Conservation (phyloP, 2,797 vertebrate genomes). For the Zenarchopterus dispar region DNA sequence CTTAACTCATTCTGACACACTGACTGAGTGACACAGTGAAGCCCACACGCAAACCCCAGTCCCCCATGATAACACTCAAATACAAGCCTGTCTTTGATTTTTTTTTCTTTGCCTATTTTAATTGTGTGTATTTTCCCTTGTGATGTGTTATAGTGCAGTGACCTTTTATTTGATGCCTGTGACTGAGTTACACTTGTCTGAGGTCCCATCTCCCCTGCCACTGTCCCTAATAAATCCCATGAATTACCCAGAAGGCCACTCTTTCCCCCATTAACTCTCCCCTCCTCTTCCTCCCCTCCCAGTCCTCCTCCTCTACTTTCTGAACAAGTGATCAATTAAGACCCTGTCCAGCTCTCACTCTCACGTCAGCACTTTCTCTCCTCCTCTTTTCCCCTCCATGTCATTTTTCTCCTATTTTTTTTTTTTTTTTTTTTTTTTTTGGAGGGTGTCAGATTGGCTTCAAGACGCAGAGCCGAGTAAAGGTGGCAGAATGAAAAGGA, state of each 20-base stretch:
- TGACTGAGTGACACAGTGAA: slow-evolving; percentile 47
- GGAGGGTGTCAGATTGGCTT: slow-evolving; percentile 34
- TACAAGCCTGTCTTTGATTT: slow-evolving; percentile 1
- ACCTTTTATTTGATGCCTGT: slow-evolving; percentile 67
- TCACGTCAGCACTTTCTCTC: slow-evolving; percentile 76
- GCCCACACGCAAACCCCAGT: slow-evolving; percentile 23
- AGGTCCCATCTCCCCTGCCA: slow-evolving; percentile 53
- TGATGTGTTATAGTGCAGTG: slow-evolving; percentile 56
- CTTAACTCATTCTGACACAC: slow-evolving; percentile 42
- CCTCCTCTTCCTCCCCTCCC: slow-evolving; percentile 25
- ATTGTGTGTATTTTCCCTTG: slow-evolving; percentile 33
- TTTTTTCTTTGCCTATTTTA: slow-evolving; percentile 54
- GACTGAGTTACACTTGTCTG: slow-evolving; percentile 71
- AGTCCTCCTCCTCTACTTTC: slow-evolving; percentile 29
- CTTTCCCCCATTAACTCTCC: slow-evolving; percentile 73
- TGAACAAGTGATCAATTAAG: slow-evolving; percentile 83
- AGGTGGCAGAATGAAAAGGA: slow-evolving; percentile 53
- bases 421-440: too few relatives aligned
- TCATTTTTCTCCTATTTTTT: slow-evolving; percentile 68
- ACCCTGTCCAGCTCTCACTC: slow-evolving; percentile 58
- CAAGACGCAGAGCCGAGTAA: slow-evolving; percentile 50
- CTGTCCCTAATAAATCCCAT: slow-evolving; percentile 68
- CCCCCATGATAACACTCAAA: slow-evolving; percentile 6
- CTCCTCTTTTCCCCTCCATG: slow-evolving; percentile 43
- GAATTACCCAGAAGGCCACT: slow-evolving; percentile 65